These are phyloP conservation scores for Cosmopolites sordidus DNA, from an alignment of 2,888 invertebrate species.

Conservation along the genomic window DNA sequence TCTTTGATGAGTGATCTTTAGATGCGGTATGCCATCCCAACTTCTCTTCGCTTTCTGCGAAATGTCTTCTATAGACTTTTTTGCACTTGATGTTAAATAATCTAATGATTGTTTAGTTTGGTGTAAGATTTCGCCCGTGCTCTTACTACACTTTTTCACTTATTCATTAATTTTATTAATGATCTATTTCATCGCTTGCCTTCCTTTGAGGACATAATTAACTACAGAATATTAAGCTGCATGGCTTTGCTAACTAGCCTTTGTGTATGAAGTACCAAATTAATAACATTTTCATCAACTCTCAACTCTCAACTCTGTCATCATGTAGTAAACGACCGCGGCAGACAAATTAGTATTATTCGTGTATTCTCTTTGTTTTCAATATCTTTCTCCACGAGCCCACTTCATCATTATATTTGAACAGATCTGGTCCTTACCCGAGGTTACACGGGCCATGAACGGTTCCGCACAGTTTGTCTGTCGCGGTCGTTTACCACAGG, in stretches of 20 bases:
- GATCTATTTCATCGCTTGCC: constrained; percentile 98
- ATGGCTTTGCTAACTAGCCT: constrained; percentile 91
- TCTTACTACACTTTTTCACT: constrained; percentile 81
- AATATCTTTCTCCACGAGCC: no score
- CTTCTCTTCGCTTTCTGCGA: constrained; percentile 69
- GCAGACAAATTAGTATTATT: no score
- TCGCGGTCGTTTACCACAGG: no score
- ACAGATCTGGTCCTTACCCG: no score
- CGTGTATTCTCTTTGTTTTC: no score
- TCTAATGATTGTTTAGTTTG: constrained; percentile 78
- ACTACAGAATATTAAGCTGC: constrained; percentile 94
- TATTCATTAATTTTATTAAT: constrained; percentile 87
- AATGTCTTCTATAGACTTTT: constrained; percentile 78
- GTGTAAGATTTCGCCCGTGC: constrained; percentile 74
- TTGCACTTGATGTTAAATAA: constrained; percentile 72
- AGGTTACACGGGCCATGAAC: no score
- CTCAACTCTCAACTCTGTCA: no score
- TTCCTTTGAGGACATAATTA: constrained; percentile 92
- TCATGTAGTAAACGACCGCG: no score
- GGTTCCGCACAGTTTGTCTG: no score
- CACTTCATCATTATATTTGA: no score
- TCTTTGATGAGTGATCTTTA: constrained; percentile 43
- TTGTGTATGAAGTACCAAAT: constrained; percentile 86
- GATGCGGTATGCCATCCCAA: constrained; percentile 67
- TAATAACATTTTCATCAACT: constrained; percentile 80